Evolutionary conservation across 2,113 vertebrate genomes (phyloP), one percentile per base, ranked within the genome.

Genomic region (Stegastes partitus): DNA sequence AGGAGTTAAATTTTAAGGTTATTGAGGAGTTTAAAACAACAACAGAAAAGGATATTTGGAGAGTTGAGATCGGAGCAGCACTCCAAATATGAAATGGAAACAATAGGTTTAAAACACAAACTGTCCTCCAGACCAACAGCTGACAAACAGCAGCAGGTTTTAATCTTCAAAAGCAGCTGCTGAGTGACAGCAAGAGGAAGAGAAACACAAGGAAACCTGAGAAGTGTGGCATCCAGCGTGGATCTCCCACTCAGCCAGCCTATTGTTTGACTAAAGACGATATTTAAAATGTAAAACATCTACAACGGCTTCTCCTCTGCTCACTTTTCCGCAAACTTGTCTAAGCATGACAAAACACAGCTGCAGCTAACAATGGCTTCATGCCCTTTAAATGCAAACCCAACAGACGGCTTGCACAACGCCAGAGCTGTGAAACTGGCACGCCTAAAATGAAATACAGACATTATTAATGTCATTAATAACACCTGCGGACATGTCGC

Each of bases 151-250:
- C 74, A 18, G 78, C 64, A 75, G 77, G 63, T 84, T 85, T 73
- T 82, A 79, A 88, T 87, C 79, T 82, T 80, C 72, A 77, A 82
- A 88, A 81, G 87, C 81, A 90, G 89, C 79, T 89, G 89, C 5
- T 89, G 75, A 89, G 64, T 71, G 86, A 80, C 83, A 74, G 63
- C 16, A 44, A 76, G 62, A 62, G 47, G 50, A 37, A 37, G 68
- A 23, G 64, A 73, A 74, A 74, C 51, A 21, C 25, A 39, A 31
- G 61, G 89, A 82, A 87, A 87, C 84, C 74, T 77, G 73, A 91
- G 85, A 57, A 26, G 70, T 74, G 79, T 55, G 68, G 45, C 65
- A 70, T 59, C 39, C n/a, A 68, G 44, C 64, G 28, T 49, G 58
- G 59, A 9, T 77, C 70, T 63, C 54, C 31, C 54, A 74, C 10